A percentile compares a stretch with the other conserved stretches of the same genome.
These are phyloP conservation scores for Ptyas mucosa DNA, from an alignment of 2,113 vertebrate genomes.

Conservation along the genomic window DNA sequence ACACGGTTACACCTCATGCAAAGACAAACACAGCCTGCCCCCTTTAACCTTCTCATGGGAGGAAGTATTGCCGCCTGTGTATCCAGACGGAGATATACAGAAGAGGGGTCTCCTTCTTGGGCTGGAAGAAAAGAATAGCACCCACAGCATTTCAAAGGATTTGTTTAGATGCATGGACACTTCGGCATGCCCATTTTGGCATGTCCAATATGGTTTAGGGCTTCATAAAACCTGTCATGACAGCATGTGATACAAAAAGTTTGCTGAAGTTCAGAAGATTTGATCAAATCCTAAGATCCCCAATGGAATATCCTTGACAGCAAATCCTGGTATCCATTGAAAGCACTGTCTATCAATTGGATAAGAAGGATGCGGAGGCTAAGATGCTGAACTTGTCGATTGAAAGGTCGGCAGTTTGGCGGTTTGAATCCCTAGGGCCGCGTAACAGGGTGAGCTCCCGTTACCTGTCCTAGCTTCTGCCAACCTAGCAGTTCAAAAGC, in stretches of 20 bases:
- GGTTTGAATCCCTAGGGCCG: no score
- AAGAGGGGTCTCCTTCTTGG: background rate
- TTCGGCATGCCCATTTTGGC: background rate
- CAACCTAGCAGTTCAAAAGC: no score
- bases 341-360: background rate
- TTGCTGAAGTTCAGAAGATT: background rate
- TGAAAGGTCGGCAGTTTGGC: no score
- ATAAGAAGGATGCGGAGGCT: no score
- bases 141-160: background rate
- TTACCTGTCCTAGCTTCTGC: no score
- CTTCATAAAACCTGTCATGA: background rate
- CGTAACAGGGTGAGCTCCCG: no score
- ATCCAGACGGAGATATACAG: background rate
- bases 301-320: background rate
- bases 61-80: background rate
- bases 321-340: background rate
- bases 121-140: background rate
- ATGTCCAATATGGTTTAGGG: background rate
- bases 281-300: background rate
- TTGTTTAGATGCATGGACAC: background rate
- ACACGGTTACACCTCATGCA: slow-evolving; percentile 26
- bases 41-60: slow-evolving; percentile 16
- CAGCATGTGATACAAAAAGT: background rate
- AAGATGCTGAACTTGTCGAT: no score
- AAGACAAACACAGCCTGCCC: slow-evolving; percentile 24